Evolutionary conservation across 1,140 invertebrate species (phyloP).

Genomic region (Neodiprion virginianus): DNA sequence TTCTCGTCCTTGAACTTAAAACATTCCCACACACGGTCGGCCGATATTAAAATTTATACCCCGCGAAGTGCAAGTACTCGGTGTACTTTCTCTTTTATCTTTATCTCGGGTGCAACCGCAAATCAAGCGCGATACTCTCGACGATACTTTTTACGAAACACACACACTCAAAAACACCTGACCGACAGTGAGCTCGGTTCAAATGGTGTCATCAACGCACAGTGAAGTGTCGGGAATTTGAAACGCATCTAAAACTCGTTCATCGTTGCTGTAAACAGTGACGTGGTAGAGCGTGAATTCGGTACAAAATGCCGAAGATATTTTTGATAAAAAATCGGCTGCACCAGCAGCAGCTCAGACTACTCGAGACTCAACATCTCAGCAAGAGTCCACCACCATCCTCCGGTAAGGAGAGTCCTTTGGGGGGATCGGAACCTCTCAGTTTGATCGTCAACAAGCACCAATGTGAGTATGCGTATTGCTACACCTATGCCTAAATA

Average conservation of each 20-base stretch:
- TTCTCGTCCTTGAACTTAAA: too few relatives aligned
- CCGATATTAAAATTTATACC: too few relatives aligned
- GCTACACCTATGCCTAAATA: too few relatives aligned
- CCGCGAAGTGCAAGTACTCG: too few relatives aligned
- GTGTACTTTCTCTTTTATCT: too few relatives aligned
- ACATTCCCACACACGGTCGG: too few relatives aligned
- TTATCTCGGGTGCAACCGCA: too few relatives aligned
- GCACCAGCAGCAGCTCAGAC: slow-evolving; percentile 84
- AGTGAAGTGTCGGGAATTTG: slow-evolving; percentile 23
- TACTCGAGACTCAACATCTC: slow-evolving; percentile 78
- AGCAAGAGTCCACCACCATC: slow-evolving; percentile 51
- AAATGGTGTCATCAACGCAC: slow-evolving; percentile 36
- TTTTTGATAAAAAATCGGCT: slow-evolving; percentile 87
- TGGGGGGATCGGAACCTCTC: slow-evolving; percentile 53
- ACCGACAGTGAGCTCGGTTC: slow-evolving; percentile 21
- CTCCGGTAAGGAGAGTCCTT: slow-evolving; percentile 53
- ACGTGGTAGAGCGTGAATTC: not conserved
- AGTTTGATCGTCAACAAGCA: slow-evolving; percentile 61
- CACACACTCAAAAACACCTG: too few relatives aligned
- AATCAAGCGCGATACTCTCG: too few relatives aligned
- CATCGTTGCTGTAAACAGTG: not conserved
- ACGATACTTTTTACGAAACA: too few relatives aligned
- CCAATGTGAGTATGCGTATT: slow-evolving; percentile 51
- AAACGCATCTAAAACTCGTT: not conserved
- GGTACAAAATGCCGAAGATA: slow-evolving; percentile 83